Base-by-base conservation (phyloP, 2,113 vertebrate species). In the Muscicapa adusta region DNA sequence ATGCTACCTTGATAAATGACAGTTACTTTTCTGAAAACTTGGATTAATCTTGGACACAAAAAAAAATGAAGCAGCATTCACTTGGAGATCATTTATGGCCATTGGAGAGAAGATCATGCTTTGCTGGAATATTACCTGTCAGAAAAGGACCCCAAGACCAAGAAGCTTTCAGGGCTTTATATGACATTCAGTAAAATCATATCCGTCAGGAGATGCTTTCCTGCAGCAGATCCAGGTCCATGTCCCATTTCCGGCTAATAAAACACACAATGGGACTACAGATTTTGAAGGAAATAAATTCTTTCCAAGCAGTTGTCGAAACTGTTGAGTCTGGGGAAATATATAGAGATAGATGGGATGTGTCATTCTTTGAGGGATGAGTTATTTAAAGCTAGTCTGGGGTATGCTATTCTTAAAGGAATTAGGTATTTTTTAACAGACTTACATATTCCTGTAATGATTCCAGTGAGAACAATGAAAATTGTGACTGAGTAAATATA, bases 221-320 rank as follows among this genome's bases (percentile, higher is more conserved):
- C 77, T 96, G 92, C 90, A 93, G 77, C 86, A 76, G 84, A 88
- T 93, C 86, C 85, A 95, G 86, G 70, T 89, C 82, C 33, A 0
- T 72, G 60, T 94, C 89, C 93, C 78, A 33, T 96, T 96, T 97
- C 94, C 65, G 65, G 77, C 65, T 91, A 58, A 94, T 29, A 53
- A 77, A 95, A 72, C 81, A 70, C 92, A 78, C 95, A 95, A 8
- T 78, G 96, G 95, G 95, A 96, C 83, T 83, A 89, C 93, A 94
- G 91, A 93, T 96, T 96, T 94, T 80, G 74, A 82, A 94, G 76
- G 91, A 96, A 95, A 93, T 95, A 96, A 96, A 96, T 96, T 86
- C 71, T 94, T 96, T 91, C 93, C 89, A 93, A 96, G 88, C 38
- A 90, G 85, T 95, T 95, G 93, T 95, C 72, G 33, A 95, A 96